phyloP scores from a whole-genome alignment of 2,888 invertebrate species.

The Callyntrura guangdongensis region DNA sequence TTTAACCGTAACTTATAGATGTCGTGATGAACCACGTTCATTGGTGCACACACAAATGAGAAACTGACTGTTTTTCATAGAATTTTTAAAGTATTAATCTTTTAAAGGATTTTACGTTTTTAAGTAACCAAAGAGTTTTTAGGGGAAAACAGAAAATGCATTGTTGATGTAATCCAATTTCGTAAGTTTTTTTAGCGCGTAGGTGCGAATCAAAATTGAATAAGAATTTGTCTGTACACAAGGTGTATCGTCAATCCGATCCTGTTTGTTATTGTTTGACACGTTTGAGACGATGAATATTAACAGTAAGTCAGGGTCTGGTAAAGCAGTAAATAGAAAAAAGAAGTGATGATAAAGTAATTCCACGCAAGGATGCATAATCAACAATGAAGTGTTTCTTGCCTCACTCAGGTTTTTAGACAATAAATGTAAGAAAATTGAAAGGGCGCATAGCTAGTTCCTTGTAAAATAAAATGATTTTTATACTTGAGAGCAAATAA shows the following conservation, averaged over 20 bases:
- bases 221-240: neutral
- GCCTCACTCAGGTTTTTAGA: neutral
- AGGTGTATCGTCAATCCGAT: neutral
- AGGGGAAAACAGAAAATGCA: neutral
- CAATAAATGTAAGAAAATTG: neutral
- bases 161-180: slow-evolving; percentile 5
- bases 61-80: neutral
- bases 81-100: neutral
- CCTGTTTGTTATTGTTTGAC: neutral
- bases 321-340: neutral
- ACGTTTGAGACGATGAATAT: neutral
- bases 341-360: too few species aligned
- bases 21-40: neutral
- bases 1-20: neutral
- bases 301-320: neutral
- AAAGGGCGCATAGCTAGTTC: too few species aligned
- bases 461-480: too few species aligned
- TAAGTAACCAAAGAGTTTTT: neutral
- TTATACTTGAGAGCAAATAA: too few species aligned
- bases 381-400: neutral
- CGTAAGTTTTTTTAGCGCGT: slow-evolving; percentile 83
- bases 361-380: neutral
- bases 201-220: slow-evolving; percentile 82
- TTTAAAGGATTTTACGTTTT: neutral
- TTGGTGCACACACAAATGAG: neutral